Conservation (phyloP, 2,888 invertebrate species). For the Ochropacha duplaris region DNA sequence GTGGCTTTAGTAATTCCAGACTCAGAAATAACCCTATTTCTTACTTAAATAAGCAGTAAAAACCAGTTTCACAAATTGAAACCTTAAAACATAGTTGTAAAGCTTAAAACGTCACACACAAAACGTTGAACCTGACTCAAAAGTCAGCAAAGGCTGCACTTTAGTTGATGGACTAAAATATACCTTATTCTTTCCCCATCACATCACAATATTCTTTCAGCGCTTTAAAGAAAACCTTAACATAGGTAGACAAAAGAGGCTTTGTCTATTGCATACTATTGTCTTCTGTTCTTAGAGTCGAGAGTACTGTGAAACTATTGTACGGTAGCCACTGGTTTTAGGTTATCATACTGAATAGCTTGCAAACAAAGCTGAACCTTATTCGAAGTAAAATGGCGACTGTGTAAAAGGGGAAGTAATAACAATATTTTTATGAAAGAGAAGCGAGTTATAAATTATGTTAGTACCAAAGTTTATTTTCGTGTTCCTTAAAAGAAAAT, state of each 20-base stretch:
- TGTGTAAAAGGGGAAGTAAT: constrained; percentile 45
- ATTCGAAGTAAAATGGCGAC: constrained; percentile 26
- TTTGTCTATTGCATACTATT: constrained; percentile 45
- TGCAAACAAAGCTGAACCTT: constrained; percentile 42
- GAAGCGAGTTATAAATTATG: constrained; percentile 45
- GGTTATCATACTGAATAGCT: constrained; percentile 21
- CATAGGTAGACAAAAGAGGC: constrained; percentile 43
- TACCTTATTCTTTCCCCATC: constrained; percentile 15
- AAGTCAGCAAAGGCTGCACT: constrained; percentile 11
- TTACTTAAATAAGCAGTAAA: neutral
- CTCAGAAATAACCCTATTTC: neutral
- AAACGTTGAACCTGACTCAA: constrained; percentile 17
- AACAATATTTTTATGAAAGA: constrained; percentile 54
- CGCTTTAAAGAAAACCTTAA: constrained; percentile 21
- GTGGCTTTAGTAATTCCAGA: neutral
- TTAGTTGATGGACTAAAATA: constrained; percentile 13
- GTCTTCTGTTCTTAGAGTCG: constrained; percentile 38
- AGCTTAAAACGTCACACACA: constrained; percentile 5
- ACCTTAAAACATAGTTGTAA: neutral
- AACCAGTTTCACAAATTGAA: neutral
- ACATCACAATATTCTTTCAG: constrained; percentile 26
- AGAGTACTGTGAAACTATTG: constrained; percentile 34
- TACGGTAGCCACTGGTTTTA: constrained; percentile 20
- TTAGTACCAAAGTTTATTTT: constrained; percentile 41
- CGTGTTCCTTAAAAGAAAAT: constrained; percentile 40